Evolutionary conservation across 2,888 invertebrate species (phyloP).

Genomic region (Syritta pipiens): DNA sequence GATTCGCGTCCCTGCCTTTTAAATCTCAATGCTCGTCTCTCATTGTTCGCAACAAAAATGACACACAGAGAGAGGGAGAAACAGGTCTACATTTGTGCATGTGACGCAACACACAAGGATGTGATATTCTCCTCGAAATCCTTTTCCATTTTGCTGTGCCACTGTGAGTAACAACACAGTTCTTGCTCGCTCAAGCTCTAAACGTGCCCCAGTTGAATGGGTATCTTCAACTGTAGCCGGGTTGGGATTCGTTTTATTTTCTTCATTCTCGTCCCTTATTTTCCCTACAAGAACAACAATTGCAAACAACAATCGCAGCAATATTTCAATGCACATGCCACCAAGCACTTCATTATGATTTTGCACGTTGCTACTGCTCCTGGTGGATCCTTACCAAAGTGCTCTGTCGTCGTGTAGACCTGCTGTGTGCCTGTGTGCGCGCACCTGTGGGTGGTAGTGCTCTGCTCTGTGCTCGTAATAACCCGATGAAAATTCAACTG

Average conservation of each 20-base stretch:
- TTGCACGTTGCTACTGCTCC: slow-evolving; percentile 19
- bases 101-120: slow-evolving; percentile 22
- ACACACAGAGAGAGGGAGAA: slow-evolving; percentile 5
- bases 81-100: slow-evolving; percentile 11
- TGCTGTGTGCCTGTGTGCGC: slow-evolving; percentile 5
- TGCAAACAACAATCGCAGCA: slow-evolving; percentile 58
- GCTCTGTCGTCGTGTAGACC: not conserved
- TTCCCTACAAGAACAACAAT: slow-evolving; percentile 51
- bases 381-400: not conserved
- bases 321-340: slow-evolving; percentile 60
- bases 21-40: slow-evolving; percentile 10
- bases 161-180: slow-evolving; percentile 5
- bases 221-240: not conserved
- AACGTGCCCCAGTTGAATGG: slow-evolving; percentile 59
- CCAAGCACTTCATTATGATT: slow-evolving; percentile 61
- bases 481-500: slow-evolving; percentile 64
- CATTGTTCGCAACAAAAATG: not conserved
- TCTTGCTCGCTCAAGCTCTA: slow-evolving; percentile 7
- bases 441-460: slow-evolving; percentile 13
- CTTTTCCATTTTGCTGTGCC: slow-evolving; percentile 34
- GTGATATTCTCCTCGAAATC: slow-evolving; percentile 35
- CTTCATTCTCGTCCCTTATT: slow-evolving; percentile 2
- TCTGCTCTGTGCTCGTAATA: slow-evolving; percentile 47
- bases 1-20: not conserved
- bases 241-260: slow-evolving; percentile 8